Conservation (phyloP, 2,888 invertebrate genomes). For the Spisula subtruncata region DNA sequence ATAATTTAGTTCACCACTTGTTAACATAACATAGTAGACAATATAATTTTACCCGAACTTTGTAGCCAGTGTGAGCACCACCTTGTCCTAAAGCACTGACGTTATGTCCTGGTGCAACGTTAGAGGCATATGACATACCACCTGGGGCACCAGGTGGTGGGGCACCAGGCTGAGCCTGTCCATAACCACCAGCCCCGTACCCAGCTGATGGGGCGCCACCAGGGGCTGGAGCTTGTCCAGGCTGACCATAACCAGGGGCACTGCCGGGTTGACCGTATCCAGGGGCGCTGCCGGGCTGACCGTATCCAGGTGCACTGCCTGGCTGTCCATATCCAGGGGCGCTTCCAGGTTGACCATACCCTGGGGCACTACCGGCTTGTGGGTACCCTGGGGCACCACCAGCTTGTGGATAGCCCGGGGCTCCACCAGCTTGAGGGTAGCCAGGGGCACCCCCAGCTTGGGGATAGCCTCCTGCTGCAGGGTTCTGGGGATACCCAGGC, state of each 20-base stretch:
- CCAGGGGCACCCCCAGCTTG: constrained; percentile 60
- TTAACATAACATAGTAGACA: too few relatives aligned
- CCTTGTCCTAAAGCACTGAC: constrained; percentile 61
- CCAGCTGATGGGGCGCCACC: constrained; percentile 48
- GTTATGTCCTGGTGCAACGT: constrained; percentile 56
- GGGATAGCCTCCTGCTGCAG: constrained; percentile 62
- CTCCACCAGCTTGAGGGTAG: constrained; percentile 54
- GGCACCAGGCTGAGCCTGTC: constrained; percentile 44
- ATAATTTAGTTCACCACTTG: too few relatives aligned
- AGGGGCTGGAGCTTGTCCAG: constrained; percentile 46
- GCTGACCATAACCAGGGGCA: constrained; percentile 43
- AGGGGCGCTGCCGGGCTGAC: background rate
- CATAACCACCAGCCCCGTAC: constrained; percentile 51
- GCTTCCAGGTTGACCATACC: constrained; percentile 17
- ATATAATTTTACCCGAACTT: constrained; percentile 59
- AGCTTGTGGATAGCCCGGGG: constrained; percentile 60
- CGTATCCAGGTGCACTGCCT: constrained; percentile 29
- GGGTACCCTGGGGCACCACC: constrained; percentile 27
- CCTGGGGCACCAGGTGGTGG: constrained; percentile 56
- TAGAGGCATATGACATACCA: constrained; percentile 59
- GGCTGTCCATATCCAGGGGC: constrained; percentile 6
- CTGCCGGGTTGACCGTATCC: constrained; percentile 15
- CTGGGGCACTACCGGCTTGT: background rate
- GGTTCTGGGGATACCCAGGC: constrained; percentile 47
- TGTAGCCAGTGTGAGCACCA: constrained; percentile 68